Percentiles rank a stretch among this genome's conserved stretches.
Conservation (phyloP, 2,888 invertebrate genomes). For the Scaptomyza reducta region DNA sequence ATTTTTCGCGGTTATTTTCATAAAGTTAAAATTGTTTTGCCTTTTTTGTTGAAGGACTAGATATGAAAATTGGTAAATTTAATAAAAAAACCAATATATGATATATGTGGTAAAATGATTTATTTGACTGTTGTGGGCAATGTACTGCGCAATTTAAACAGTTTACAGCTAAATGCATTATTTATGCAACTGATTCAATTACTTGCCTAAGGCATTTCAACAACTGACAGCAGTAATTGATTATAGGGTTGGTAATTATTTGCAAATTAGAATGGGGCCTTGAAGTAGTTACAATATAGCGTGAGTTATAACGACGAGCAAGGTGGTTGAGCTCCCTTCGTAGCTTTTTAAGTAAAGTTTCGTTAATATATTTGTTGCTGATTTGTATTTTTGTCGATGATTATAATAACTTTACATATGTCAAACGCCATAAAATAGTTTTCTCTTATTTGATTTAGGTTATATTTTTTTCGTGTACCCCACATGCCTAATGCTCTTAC, state of each 20-base stretch:
- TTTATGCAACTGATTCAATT: constrained; percentile 26
- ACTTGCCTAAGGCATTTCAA: background rate
- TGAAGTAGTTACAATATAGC: background rate
- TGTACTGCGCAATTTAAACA: background rate
- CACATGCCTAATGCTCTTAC: background rate
- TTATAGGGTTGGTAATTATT: background rate
- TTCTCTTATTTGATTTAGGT: background rate
- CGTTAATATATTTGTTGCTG: too few species aligned
- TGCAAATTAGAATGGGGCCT: background rate
- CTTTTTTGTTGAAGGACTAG: constrained; percentile 15
- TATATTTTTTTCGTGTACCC: background rate
- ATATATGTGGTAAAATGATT: constrained; percentile 37
- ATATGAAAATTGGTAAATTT: constrained; percentile 5
- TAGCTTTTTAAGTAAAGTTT: too few species aligned
- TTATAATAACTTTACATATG: too few species aligned
- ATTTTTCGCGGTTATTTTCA: constrained; percentile 16
- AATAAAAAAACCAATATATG: background rate
- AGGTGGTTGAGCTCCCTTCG: background rate
- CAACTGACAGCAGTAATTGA: constrained; percentile 6
- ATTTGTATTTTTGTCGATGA: too few species aligned
- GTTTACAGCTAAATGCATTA: constrained; percentile 11
- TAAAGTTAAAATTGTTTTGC: constrained; percentile 19
- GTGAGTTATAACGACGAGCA: background rate
- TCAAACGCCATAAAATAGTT: too few species aligned
- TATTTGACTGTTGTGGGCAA: constrained; percentile 2